Evolutionary conservation across 2,113 vertebrate genomes (phyloP), one percentile per base, ranked within the genome.

Genomic region (Hemiprocne comata): DNA sequence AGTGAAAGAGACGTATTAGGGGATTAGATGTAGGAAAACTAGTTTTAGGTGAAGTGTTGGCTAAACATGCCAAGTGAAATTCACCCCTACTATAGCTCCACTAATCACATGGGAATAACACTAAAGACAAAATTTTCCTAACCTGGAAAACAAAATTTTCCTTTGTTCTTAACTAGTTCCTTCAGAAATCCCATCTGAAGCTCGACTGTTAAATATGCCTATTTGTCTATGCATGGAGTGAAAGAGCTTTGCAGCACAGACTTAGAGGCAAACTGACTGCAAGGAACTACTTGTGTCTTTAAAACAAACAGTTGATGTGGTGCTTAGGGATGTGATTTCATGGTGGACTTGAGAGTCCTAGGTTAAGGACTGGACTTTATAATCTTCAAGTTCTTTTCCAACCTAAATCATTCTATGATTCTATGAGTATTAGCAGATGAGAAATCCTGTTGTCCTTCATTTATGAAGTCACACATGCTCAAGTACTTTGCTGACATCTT

Each of bases 11-110:
- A 19, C 15, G 77, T 28, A 15, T 70, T 92, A 61, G 55, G 60
- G 60, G 38, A 75, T 89, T 87, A 83, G 38, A 46, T 42, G 26
- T 51, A 81, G 54, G 75, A 84, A 93, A 91, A 85, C 58, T 76
- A 69, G 62, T 38, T 96, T 95, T 89, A 87, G 31, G 71, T 92
- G 15, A 85, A 73, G 61, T 84, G 40, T 83, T 80, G 42, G 34
- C 17, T 91, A 87, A 91, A 93, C 70, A 42, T 29, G 38, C 25
- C 40, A 61, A 93, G 62, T 62, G 86, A 94, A 93, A 74, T 58
- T 89, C 31, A 73, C 46, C 31, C n/a, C 20, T 73, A 10, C 19
- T 44, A 9, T 26, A 36, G 34, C 14, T 87, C 44, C 38, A 60
- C 15, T 75, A 23, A 75, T 64, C 50, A 70, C 54, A 40, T 42